Base-by-base conservation (phyloP, 2,888 invertebrate species). In the Diadegma fenestrale region DNA sequence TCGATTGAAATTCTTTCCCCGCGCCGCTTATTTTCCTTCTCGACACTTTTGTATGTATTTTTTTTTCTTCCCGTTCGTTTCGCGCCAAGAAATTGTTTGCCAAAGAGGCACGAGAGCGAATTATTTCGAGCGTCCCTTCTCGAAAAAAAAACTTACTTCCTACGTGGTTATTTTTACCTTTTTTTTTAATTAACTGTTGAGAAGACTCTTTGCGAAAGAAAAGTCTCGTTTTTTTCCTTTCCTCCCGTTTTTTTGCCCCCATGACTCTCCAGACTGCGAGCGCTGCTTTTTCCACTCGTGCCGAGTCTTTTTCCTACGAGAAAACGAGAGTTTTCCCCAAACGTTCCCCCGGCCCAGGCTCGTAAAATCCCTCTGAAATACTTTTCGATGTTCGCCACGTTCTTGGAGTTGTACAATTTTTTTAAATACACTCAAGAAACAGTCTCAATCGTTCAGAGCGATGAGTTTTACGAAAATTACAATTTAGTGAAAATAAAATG, bases 111-210 rank as follows among this genome's bases (percentile, higher is more conserved):
- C 58, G 73, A 66, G 64, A 72, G 64, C 72, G 84, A 80, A 80
- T 86, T 84, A 84, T 80, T 80, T 84, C 54, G 71, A 37, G 48
- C 83, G 73, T 69, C 71, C 84, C 69, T 72, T 45, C 73, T 45
- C 54, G 37, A 30, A 63, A 61, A 54, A 33, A 78, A 84, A 63
- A 72, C 68, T 86, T 82, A 51, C 54, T 80, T 58, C 75, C 48
- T 66, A 45, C n/a, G 30, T 69, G 8, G 30, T 43, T 26, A 33
- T 51, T 19, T 54, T 43, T 26, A 58, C 58, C 58, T 73, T 69
- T 78, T 87, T 91, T 90, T 91, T 90, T 89, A 91, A 91, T 91
- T 90, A 91, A 90, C 90, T 83, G 82, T 75, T 78, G 68, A 71
- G 83, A 76, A 85, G 64, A 77, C 72, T 75, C 84, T 84, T 77